phyloP scores from a whole-genome alignment of 2,888 invertebrate species.

The Polietes domitor region DNA sequence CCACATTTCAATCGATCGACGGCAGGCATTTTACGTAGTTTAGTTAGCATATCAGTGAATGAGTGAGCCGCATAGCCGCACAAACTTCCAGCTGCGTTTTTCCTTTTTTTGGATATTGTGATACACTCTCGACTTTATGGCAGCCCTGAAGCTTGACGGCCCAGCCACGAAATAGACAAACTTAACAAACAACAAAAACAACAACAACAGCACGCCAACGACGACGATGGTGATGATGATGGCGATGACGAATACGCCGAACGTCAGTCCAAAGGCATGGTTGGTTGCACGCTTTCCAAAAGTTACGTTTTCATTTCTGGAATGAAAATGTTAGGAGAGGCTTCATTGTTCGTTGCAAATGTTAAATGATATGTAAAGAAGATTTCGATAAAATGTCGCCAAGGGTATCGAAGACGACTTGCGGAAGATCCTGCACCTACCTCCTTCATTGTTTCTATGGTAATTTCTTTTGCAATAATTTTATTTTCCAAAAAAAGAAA shows the following conservation, averaged over 20 bases:
- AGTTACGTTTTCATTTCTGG: conserved; percentile 39
- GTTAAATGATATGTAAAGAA: conserved; percentile 30
- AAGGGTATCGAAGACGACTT: neutral
- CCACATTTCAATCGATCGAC: conserved; percentile 1
- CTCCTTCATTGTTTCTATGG: too few relatives aligned
- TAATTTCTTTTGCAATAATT: too few relatives aligned
- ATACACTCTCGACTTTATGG: conserved; percentile 44
- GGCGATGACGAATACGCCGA: conserved; percentile 25
- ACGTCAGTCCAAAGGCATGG: conserved; percentile 15
- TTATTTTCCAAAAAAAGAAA: too few relatives aligned
- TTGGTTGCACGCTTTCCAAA: neutral
- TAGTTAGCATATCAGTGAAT: conserved; percentile 18
- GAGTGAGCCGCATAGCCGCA: neutral
- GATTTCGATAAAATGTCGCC: conserved; percentile 21
- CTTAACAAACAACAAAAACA: neutral
- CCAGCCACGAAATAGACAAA: conserved; percentile 46
- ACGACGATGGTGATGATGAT: conserved; percentile 12
- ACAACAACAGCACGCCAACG: conserved; percentile 25
- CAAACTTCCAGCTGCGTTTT: conserved; percentile 43
- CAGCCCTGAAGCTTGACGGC: conserved; percentile 45
- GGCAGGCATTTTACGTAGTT: conserved; percentile 33
- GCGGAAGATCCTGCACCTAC: neutral
- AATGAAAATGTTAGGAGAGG: conserved; percentile 6
- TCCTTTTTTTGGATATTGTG: conserved; percentile 22
- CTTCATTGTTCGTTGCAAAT: conserved; percentile 5